These are phyloP conservation scores for Silurus meridionalis DNA, from an alignment of 2,113 vertebrate genomes.

Conservation along the genomic window DNA sequence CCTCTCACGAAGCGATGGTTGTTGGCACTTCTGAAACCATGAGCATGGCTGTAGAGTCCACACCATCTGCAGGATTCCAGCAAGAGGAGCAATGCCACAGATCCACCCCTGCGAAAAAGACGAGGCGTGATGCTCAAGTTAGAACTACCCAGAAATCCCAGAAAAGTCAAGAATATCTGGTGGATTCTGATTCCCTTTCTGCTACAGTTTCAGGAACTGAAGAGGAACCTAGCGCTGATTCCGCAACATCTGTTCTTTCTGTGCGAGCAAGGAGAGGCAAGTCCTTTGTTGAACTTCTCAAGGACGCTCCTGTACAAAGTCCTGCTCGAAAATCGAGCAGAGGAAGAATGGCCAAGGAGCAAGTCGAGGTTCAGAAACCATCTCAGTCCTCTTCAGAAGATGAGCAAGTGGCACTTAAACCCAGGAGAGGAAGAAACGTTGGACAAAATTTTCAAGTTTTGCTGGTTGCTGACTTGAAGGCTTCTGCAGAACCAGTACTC, in stretches of 20 bases:
- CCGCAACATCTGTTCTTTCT: slow-evolving; percentile 12
- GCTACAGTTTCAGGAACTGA: not conserved
- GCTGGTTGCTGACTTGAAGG: not conserved
- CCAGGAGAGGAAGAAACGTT: slow-evolving; percentile 33
- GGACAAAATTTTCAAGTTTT: not conserved
- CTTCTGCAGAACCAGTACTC: slow-evolving; percentile 18
- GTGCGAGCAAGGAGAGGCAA: slow-evolving; percentile 60
- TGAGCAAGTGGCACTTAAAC: not conserved
- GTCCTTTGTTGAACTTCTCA: slow-evolving; percentile 28
- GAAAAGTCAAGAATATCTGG: not conserved
- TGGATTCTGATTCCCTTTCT: slow-evolving; percentile 13
- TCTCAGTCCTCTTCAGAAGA: slow-evolving; percentile 30
- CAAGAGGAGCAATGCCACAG: not conserved
- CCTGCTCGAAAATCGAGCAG: slow-evolving; percentile 51
- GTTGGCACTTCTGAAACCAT: not conserved
- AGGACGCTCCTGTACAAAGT: slow-evolving; percentile 36
- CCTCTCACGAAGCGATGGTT: not conserved
- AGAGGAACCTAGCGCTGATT: not conserved
- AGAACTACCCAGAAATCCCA: slow-evolving; percentile 19
- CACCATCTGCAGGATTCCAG: not conserved
- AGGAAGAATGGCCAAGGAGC: slow-evolving; percentile 55
- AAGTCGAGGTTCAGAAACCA: slow-evolving; percentile 21
- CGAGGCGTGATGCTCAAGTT: not conserved
- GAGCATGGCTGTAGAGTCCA: not conserved
- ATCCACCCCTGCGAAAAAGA: not conserved